A percentile compares a stretch with the other conserved stretches of the same genome.
Conservation (phyloP, 2,888 invertebrate species). For the Drosophila mercatorum region DNA sequence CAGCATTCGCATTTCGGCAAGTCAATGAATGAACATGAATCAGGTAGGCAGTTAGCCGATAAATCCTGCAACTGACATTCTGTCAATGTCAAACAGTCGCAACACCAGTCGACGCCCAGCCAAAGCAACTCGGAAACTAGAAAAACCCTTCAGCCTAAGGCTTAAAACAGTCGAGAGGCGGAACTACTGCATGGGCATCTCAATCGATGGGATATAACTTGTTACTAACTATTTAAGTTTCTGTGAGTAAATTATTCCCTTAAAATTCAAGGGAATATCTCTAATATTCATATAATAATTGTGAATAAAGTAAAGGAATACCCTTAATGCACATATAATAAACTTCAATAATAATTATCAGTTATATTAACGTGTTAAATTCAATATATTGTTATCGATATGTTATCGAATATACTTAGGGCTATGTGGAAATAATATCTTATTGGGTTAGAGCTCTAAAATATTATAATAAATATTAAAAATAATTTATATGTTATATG, state of each 20-base stretch:
- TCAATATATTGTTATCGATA: no score
- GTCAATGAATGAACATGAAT: slow-evolving; percentile 62
- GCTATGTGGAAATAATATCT: no score
- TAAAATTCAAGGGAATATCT: no score
- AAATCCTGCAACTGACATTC: slow-evolving; percentile 69
- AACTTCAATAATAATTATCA: no score
- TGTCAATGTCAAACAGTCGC: slow-evolving; percentile 64
- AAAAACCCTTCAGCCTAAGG: slow-evolving; percentile 34
- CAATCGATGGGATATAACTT: background rate
- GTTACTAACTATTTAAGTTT: background rate
- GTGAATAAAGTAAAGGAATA: background rate
- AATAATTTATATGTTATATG: no score
- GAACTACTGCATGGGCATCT: background rate
- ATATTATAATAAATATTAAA: no score
- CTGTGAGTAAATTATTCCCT: background rate
- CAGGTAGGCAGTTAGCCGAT: slow-evolving; percentile 46
- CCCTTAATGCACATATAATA: no score
- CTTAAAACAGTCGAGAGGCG: slow-evolving; percentile 10
- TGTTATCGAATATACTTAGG: no score
- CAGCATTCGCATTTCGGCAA: slow-evolving; percentile 35
- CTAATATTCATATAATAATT: no score
- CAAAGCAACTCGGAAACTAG: background rate
- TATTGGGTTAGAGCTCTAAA: no score
- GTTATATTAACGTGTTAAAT: no score
- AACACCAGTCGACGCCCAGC: slow-evolving; percentile 26